Conservation (phyloP, 1,140 invertebrate genomes). For the Saccostrea glomerata region DNA sequence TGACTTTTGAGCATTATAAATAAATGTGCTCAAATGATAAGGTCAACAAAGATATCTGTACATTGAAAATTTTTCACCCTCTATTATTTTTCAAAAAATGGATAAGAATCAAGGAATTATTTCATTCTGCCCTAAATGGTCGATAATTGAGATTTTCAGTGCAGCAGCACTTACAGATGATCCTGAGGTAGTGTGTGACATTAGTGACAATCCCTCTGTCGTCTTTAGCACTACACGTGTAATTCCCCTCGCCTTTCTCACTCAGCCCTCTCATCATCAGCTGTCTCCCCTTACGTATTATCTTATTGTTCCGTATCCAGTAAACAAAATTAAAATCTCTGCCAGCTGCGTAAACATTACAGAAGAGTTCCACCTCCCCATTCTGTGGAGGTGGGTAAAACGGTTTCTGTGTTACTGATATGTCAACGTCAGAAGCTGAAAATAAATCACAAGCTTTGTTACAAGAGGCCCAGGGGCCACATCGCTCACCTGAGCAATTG, state of each 20-base stretch:
- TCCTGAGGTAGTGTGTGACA: constrained; percentile 39
- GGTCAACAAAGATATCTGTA: too few species aligned
- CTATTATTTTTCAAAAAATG: too few species aligned
- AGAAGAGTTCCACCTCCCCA: constrained; percentile 36
- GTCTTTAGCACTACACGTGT: constrained; percentile 47
- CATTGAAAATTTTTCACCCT: too few species aligned
- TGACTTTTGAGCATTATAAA: too few species aligned
- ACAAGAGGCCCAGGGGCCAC: too few species aligned
- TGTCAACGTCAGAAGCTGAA: constrained; percentile 37
- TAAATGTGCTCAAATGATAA: too few species aligned
- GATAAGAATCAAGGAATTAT: too few species aligned
- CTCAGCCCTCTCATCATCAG: not conserved
- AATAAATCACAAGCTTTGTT: not conserved
- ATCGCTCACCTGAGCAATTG: too few species aligned
- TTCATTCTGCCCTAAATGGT: too few species aligned
- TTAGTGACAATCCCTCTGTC: not conserved
- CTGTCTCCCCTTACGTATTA: not conserved
- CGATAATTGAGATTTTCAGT: too few species aligned
- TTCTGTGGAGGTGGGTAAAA: not conserved
- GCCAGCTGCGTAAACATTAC: constrained; percentile 34
- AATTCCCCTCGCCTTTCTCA: constrained; percentile 35
- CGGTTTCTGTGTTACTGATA: constrained; percentile 21
- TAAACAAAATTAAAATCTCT: constrained; percentile 6
- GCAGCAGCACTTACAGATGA: constrained; percentile 46
- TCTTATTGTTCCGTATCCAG: constrained; percentile 48